A percentile compares a stretch with the other conserved stretches of the same genome.
Conservation (phyloP, 2,797 vertebrate genomes). For the Platyrinchus mystaceus region DNA sequence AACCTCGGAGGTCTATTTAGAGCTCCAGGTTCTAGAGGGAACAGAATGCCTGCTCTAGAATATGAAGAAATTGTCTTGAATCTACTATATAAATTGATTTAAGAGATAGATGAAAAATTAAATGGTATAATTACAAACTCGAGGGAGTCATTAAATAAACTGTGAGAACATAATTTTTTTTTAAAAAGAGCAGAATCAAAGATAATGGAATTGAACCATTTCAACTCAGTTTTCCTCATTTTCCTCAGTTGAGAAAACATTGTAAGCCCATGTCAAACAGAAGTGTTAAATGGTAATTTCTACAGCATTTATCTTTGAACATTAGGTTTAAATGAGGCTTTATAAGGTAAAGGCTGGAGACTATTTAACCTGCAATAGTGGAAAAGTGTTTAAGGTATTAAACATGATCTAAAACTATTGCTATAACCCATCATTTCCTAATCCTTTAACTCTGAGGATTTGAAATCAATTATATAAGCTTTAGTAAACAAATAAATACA, state of each 20-base stretch:
- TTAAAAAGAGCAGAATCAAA: neutral
- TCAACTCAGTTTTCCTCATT: conserved; percentile 14
- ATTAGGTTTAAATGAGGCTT: conserved; percentile 33
- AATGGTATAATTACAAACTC: conserved; percentile 15
- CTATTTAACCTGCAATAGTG: conserved; percentile 8
- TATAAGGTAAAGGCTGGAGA: conserved; percentile 21
- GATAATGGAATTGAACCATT: conserved; percentile 21
- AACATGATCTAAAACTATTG: neutral
- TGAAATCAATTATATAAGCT: neutral
- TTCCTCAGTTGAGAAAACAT: conserved; percentile 31
- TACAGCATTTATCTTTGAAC: neutral
- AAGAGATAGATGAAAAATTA: conserved; percentile 12
- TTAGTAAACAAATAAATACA: conserved; percentile 16
- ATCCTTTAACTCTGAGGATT: neutral
- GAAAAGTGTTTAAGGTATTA: neutral
- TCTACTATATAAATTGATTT: neutral
- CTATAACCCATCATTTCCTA: neutral
- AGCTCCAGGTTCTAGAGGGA: neutral
- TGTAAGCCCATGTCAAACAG: conserved; percentile 36
- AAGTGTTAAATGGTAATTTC: conserved; percentile 21
- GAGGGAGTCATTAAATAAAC: conserved; percentile 13
- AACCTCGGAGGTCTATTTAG: neutral
- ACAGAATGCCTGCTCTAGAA: neutral
- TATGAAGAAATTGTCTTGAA: neutral
- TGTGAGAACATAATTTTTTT: neutral